These are phyloP conservation scores for Corythornis vintsioides DNA, from an alignment of 2,113 vertebrate genomes.

Conservation along the genomic window DNA sequence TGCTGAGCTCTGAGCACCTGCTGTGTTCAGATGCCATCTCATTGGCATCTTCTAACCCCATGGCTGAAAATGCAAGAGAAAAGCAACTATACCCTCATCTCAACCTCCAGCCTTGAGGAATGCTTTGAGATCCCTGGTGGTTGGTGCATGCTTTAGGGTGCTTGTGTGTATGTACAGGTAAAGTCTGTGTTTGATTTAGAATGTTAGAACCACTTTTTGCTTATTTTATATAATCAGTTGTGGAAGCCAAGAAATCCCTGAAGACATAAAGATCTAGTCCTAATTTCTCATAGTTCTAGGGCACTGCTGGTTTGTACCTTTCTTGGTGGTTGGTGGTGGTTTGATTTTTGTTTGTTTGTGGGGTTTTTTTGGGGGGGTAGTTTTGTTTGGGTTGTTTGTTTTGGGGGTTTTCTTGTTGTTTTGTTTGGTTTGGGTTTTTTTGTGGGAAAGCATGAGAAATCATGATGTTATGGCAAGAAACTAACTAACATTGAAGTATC, in stretches of 20 bases:
- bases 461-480: neutral
- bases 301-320: neutral
- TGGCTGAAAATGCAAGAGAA: neutral
- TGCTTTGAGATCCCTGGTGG: neutral
- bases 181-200: neutral
- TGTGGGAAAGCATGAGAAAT: neutral
- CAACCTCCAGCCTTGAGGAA: neutral
- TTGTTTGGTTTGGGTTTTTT: neutral
- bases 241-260: neutral
- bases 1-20: neutral
- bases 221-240: neutral
- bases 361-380: too few relatives aligned
- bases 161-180: neutral
- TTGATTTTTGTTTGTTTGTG: neutral
- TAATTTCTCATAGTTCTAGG: neutral
- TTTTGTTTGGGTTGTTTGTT: neutral
- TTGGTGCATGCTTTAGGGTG: rapidly evolving
- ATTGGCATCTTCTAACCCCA: neutral
- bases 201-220: neutral
- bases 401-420: neutral
- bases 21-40: rapidly evolving
- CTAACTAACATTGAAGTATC: neutral
- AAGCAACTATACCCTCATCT: neutral
- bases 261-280: neutral
- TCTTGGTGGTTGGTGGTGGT: neutral